These are phyloP conservation scores for Styela plicata DNA, from an alignment of 23 tunicate genomes.

Conservation along the genomic window DNA sequence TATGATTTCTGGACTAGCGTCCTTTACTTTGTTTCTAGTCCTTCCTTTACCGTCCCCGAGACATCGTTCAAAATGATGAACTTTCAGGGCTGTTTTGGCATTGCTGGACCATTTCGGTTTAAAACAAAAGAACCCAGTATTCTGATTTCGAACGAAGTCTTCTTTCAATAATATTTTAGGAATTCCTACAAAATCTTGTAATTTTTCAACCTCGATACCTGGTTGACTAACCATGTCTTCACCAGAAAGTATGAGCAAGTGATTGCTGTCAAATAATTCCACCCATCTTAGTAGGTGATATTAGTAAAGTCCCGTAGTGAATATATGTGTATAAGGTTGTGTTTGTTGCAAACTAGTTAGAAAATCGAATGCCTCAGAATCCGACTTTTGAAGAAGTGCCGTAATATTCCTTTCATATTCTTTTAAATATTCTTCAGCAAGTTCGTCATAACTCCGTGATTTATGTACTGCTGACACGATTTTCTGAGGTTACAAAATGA, in stretches of 20 bases:
- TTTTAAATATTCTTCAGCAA: not conserved
- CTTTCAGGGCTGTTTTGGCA: not conserved
- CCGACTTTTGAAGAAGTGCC: not conserved
- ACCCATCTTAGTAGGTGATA: not conserved
- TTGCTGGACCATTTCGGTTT: not conserved
- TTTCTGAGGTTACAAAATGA: too few relatives aligned
- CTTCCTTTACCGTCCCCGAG: not conserved
- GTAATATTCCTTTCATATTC: not conserved
- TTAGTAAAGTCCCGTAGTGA: not conserved
- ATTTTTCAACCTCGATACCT: not conserved
- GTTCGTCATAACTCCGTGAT: not conserved
- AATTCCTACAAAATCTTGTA: conserved; percentile 4
- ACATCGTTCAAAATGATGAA: not conserved
- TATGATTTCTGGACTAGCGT: not conserved
- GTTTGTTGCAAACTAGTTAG: not conserved
- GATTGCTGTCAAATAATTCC: not conserved
- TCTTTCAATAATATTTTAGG: conserved; percentile 2
- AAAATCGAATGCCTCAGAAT: not conserved
- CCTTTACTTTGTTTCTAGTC: not conserved
- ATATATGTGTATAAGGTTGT: not conserved
- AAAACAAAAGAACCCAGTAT: conserved; percentile 7
- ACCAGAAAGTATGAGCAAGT: not conserved
- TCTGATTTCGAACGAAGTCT: conserved; percentile 1
- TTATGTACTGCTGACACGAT: not conserved
- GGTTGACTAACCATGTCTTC: not conserved